phyloP scores from a whole-genome alignment of 2,888 invertebrate species.

The Ganaspis brasiliensis region DNA sequence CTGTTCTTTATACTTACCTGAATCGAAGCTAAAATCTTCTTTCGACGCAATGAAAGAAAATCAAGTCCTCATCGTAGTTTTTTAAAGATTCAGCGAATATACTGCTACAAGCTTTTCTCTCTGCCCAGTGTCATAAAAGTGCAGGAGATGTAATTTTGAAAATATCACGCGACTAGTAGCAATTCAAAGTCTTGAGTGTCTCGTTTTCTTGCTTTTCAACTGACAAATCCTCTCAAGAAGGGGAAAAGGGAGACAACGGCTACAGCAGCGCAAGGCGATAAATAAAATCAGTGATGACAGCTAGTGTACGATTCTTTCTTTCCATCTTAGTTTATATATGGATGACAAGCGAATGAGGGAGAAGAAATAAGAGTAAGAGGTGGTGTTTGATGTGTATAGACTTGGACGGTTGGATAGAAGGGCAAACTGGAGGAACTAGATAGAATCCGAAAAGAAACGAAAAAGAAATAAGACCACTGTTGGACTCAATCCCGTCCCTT shows the following conservation, averaged over 20 bases:
- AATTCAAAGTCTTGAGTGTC: slow-evolving; percentile 36
- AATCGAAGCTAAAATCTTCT: too few species aligned
- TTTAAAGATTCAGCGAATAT: neutral
- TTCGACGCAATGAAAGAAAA: too few species aligned
- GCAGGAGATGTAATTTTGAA: slow-evolving; percentile 23
- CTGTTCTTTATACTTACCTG: too few species aligned
- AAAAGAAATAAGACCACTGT: slow-evolving; percentile 12
- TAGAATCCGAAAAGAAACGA: slow-evolving; percentile 31
- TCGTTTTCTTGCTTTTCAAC: slow-evolving; percentile 34
- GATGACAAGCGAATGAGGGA: slow-evolving; percentile 33
- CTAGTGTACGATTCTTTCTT: slow-evolving; percentile 38
- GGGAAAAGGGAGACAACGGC: neutral
- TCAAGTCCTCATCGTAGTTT: too few species aligned
- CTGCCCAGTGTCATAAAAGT: slow-evolving; percentile 12
- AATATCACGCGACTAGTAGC: slow-evolving; percentile 34
- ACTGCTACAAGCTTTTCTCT: neutral
- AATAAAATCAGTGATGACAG: slow-evolving; percentile 39
- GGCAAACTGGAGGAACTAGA: neutral
- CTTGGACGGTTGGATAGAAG: slow-evolving; percentile 5
- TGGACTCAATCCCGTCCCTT: slow-evolving; percentile 37
- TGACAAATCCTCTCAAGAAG: slow-evolving; percentile 32
- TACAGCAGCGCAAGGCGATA: slow-evolving; percentile 11
- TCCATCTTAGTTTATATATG: slow-evolving; percentile 41
- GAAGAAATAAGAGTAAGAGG: neutral
- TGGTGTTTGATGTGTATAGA: slow-evolving; percentile 20